Evolutionary conservation across 2,797 vertebrate genomes (phyloP).

Genomic region (Petrocephalus schoutedeni): DNA sequence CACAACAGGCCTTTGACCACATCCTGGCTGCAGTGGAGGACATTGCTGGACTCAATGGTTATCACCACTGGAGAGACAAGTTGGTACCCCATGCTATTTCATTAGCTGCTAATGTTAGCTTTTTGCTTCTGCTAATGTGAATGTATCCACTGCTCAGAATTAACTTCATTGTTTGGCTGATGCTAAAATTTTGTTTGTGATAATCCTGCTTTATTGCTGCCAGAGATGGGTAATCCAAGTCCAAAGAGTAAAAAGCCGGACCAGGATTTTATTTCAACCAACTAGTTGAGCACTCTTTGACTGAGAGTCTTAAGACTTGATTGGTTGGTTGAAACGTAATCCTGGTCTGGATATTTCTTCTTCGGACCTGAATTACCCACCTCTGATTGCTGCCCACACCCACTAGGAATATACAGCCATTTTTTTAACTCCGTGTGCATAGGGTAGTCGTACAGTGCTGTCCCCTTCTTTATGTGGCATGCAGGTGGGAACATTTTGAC

Average conservation of each 20-base stretch:
- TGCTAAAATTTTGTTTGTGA: not conserved
- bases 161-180: not conserved
- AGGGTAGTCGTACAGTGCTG: not conserved
- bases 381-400: not conserved
- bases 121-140: not conserved
- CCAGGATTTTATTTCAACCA: too few species aligned
- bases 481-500: constrained; percentile 95
- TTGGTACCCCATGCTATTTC: constrained; percentile 52
- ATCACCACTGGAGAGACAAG: constrained; percentile 97
- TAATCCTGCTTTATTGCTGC: not conserved
- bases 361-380: too few species aligned
- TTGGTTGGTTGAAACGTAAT: too few species aligned
- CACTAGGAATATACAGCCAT: not conserved
- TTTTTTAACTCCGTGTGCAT: not conserved
- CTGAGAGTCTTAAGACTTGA: too few species aligned
- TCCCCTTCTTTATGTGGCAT: not conserved
- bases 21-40: constrained; percentile 93
- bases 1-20: constrained; percentile 83
- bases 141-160: not conserved
- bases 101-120: not conserved
- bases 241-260: too few species aligned
- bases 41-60: constrained; percentile 88
- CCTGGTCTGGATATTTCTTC: too few species aligned
- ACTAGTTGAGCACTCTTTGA: too few species aligned
- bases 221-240: too few species aligned